Base-by-base conservation (phyloP, 2,888 invertebrate genomes). In the Dorcus hopei region DNA sequence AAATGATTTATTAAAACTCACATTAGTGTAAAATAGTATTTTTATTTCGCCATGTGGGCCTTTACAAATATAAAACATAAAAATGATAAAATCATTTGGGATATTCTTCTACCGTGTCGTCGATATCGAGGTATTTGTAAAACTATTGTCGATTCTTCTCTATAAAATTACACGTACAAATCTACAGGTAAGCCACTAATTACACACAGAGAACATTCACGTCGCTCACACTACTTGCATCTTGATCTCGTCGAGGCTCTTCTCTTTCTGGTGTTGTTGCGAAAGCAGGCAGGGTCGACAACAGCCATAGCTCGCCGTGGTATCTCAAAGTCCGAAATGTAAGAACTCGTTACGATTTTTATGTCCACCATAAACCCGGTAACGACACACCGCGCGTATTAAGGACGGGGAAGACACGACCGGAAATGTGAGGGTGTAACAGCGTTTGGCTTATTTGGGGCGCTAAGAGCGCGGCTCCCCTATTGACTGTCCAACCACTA, bases 401-500 rank as follows among this genome's bases (percentile, higher is more conserved):
- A 48, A 58, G 56, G 55, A 54, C 55, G 54, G 47, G 61, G 61
- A 61, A 63, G 63, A 61, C 62, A 53, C 48, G 51, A 41, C 58
- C 33, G 43, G 9, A 43, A 11, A 14, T 39, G 26, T 23, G 53
- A 38, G 48, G 14, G 5, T 19, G 14, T 48, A 48, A 33, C 6
- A 33, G 7, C 26, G 26, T 33, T 33, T 33, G 26, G 7, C 26
- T 33, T 33, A 33, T 6, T 5, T 33, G 26, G 26, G 11, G 8
- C 48, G 74, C 74, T 80, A 80, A 61, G 68, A 68, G 61, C 70
- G 71, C 55, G 75, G 75, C 47, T 71, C 72, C 71, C 86, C 86
- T 76, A 90, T 87, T 71, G 87, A 87, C 80, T 91, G 89, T 19
- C 90, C 91, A 63, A 90, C 88, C 65, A 90, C 88, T 70, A 91